These are phyloP conservation scores for Palythoa grandis DNA, from an alignment of 92 coral and sea anemone species.

Conservation along the genomic window DNA sequence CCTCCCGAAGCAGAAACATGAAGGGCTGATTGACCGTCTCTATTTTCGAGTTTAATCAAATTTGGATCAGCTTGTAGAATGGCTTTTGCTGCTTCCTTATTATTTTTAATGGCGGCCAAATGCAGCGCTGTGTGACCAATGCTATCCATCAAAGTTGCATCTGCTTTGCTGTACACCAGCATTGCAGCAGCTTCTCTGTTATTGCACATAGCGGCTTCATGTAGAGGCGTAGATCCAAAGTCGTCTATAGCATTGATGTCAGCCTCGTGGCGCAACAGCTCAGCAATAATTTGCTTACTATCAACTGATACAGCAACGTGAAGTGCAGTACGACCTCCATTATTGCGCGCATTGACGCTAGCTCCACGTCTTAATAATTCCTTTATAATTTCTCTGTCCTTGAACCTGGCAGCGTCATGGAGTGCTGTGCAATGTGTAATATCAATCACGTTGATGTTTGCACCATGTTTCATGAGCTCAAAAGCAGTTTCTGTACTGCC, in stretches of 20 bases:
- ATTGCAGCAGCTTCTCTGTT: slow-evolving; percentile 4
- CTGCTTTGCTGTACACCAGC: slow-evolving; percentile 18
- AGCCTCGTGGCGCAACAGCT: slow-evolving; percentile 21
- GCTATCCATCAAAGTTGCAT: slow-evolving; percentile 16
- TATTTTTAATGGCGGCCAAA: slow-evolving; percentile 7
- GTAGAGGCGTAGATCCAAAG: slow-evolving; percentile 11
- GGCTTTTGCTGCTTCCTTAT: neutral
- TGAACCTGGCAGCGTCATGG: slow-evolving; percentile 18
- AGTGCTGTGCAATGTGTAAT: slow-evolving; percentile 4
- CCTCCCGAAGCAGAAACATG: slow-evolving; percentile 28
- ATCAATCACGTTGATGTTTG: neutral
- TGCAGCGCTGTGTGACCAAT: slow-evolving; percentile 39
- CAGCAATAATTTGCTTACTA: slow-evolving; percentile 15
- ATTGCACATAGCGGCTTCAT: slow-evolving; percentile 7
- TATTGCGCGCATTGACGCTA: neutral
- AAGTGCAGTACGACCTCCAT: slow-evolving; percentile 16
- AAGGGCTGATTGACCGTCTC: slow-evolving; percentile 21
- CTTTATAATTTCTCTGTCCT: neutral
- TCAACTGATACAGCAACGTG: slow-evolving; percentile 13
- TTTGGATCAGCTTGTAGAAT: slow-evolving; percentile 26
- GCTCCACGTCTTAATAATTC: slow-evolving; percentile 30
- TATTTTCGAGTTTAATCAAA: slow-evolving; percentile 10
- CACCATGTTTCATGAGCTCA: slow-evolving; percentile 22
- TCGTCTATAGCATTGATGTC: slow-evolving; percentile 13
- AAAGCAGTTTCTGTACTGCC: slow-evolving; percentile 5